Base-by-base conservation (phyloP, 2,888 invertebrate genomes). In the Sisyra terminalis region DNA sequence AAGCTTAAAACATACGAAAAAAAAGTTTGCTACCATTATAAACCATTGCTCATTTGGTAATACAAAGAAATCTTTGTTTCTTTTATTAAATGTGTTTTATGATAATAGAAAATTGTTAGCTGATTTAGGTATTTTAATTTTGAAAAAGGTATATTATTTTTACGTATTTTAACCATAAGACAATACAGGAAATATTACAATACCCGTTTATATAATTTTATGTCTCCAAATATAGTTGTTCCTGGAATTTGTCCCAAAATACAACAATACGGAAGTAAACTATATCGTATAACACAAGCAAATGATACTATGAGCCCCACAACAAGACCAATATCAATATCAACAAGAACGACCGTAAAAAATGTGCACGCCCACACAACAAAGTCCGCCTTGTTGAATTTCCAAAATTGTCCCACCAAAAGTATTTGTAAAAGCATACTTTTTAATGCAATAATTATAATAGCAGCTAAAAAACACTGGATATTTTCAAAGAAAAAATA, bases 361-460 rank as follows among this genome's bases (percentile, higher is more conserved):
- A 88, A 90, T 0, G 89, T 83, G 4, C 75, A 66, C 2, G 86
- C 55, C 90, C 90, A 93, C n/a, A 88, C 78, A 1, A 75, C 52
- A 1, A 81, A 88, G 55, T 93, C 92, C 52, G 80, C 63, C 52
- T 75, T 75, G 49, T 86, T 88, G 29, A 84, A 61, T 50, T 66
- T 71, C 81, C 84, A 89, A 51, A 85, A 78, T 47, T 70, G 71
- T 10, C 64, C 59, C 1, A 89, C 64, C 39, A 85, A 78, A 29
- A 56, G 69, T 44, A 72, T 66, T 61, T 92, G 88, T 57, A 79
- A 63, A 49, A 88, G 69, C 76, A 89, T 82, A 29, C 80, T 78
- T 60, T 85, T 84, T 29, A 89, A 65, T 0, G 89, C 85, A 1
- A 88, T 79, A 1, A 87, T 72, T 49, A 89, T 87, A 55, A 89